Conservation (phyloP, 2,797 vertebrate species). For the Myotis pilosus region DNA sequence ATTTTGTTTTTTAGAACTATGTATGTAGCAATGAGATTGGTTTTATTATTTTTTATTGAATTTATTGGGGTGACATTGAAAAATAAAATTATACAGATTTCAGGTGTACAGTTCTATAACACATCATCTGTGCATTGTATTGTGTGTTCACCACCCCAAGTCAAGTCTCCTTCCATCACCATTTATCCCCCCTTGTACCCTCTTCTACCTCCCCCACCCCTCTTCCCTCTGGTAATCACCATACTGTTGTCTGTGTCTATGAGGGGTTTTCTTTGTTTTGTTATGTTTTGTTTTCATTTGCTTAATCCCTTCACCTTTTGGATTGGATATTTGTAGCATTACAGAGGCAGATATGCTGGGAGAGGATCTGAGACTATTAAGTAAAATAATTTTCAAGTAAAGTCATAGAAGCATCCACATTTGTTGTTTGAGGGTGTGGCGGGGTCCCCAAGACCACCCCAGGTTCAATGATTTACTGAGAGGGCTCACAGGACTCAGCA, state of each 20-base stretch:
- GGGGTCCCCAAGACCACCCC: neutral
- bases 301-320: neutral
- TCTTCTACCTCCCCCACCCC: neutral
- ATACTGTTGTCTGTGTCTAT: neutral
- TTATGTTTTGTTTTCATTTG: neutral
- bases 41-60: neutral
- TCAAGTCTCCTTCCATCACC: neutral
- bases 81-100: neutral
- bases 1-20: constrained; percentile 34
- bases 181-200: neutral
- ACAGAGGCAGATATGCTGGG: neutral
- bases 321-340: neutral
- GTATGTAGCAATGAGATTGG: neutral
- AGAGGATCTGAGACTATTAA: neutral
- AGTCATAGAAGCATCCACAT: neutral
- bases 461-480: neutral
- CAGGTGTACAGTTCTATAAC: neutral
- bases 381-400: constrained; percentile 32
- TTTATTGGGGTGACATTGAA: neutral
- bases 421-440: neutral
- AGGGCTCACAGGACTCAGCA: neutral
- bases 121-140: neutral
- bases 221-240: neutral
- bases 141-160: neutral
- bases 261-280: neutral